Evolutionary conservation across 1,140 invertebrate species (phyloP), one percentile per base, ranked within the genome.

Genomic region (Magallana gigas): DNA sequence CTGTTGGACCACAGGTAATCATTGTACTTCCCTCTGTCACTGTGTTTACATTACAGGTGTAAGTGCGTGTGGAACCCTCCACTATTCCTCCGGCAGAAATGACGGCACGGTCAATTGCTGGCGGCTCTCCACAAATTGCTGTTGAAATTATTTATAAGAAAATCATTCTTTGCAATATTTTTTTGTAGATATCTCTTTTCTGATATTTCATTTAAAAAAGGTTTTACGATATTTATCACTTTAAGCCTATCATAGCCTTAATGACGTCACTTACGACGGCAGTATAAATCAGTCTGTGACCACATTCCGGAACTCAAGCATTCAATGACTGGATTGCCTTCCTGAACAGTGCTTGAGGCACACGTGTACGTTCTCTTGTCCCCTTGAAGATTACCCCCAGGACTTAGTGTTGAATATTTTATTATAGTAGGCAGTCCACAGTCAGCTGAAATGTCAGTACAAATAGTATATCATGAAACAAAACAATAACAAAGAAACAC

Each of bases 41-140:
- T 83, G 81, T 83, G 1, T 56, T 56, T 18, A 11, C 81, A 16
- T 83, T 58, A 83, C 81, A 83, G 14, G 81, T 83, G 18, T 83
- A 83, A n/a, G 57, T 58, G 16, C 48, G 56, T 0, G 56, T 57
- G 48, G 16, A 36, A 9, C 81, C 81, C 18, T 83, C 81, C 5
- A 83, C 14, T 18, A 58, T 57, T 57, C 81, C 56, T 57, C 81
- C 81, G n/a, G 16, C 57, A 57, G 56, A 57, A 57, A 57, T 57
- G 16, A n/a, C 57, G 16, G 81, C 81, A 29, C 57, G n/a, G 12
- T 58, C 56, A 16, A 83, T 58, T n/a, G 16, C 48, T 8, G 81
- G 81, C 18, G 81, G 81, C 12, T 83, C n/a, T 57, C 81, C 81
- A 83, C 81, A 83, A 83, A 18, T 84, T 23, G 83, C 58, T 84